A percentile compares a stretch with the other conserved stretches of the same genome.
Evolutionary conservation across 2,797 vertebrate species (phyloP).

Genomic region (Oryzias sinensis): DNA sequence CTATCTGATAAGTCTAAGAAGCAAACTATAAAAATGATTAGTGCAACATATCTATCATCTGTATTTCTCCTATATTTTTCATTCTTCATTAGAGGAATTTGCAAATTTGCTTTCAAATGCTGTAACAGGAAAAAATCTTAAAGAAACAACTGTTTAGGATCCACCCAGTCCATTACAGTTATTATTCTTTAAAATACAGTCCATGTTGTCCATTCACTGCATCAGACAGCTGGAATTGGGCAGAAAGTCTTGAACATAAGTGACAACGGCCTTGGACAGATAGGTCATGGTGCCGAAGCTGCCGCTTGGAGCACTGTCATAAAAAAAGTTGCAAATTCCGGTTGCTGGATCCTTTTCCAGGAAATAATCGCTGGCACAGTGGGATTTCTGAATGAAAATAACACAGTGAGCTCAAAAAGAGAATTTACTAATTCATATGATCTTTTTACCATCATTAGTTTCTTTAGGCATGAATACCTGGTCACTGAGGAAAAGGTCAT

Average conservation of each 20-base stretch:
- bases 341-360: slow-evolving; percentile 90
- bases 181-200: slow-evolving; percentile 7
- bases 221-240: slow-evolving; percentile 90
- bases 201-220: slow-evolving; percentile 75
- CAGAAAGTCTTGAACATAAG: slow-evolving; percentile 90
- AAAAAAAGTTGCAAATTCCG: slow-evolving; percentile 94
- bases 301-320: slow-evolving; percentile 96
- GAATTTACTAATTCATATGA: too few species aligned
- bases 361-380: slow-evolving; percentile 84
- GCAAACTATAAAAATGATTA: slow-evolving; percentile 4
- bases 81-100: not conserved
- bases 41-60: not conserved
- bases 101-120: slow-evolving; percentile 3
- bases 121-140: slow-evolving; percentile 3
- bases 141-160: slow-evolving; percentile 25
- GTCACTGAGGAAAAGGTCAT: slow-evolving; percentile 91
- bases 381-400: slow-evolving; percentile 78
- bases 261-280: slow-evolving; percentile 89
- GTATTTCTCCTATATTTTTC: slow-evolving; percentile 1
- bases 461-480: slow-evolving; percentile 78
- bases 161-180: slow-evolving; percentile 8
- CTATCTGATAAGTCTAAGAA: not conserved
- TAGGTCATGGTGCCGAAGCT: slow-evolving; percentile 98
- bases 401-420: too few species aligned
- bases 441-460: not conserved